phyloP scores from a whole-genome alignment of 2,797 vertebrate genomes.

The Phataginus tetradactyla region DNA sequence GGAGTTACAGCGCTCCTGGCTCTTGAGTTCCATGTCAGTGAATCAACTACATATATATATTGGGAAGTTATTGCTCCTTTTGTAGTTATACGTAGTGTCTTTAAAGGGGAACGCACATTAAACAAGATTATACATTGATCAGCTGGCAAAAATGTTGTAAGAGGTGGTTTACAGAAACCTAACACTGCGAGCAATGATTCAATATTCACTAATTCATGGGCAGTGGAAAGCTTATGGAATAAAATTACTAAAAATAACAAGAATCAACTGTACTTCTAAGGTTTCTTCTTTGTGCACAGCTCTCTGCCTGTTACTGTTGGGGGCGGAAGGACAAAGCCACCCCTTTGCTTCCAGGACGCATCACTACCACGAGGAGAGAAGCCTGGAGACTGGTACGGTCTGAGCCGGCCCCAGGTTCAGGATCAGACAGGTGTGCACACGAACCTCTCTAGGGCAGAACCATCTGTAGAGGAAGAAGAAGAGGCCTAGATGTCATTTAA shows the following conservation, averaged over 20 bases:
- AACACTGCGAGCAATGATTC: neutral
- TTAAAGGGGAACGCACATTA: neutral
- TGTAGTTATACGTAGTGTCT: neutral
- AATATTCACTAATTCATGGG: too few species aligned
- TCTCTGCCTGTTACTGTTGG: neutral
- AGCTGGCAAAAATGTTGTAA: neutral
- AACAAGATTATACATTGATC: neutral
- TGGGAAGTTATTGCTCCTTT: too few species aligned
- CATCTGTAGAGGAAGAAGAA: rapidly evolving
- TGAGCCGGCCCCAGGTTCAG: neutral
- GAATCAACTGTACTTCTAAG: neutral
- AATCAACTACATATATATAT: neutral
- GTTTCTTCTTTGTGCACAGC: neutral
- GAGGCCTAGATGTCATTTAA: rapidly evolving
- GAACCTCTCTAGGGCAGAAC: rapidly evolving
- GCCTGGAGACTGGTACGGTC: neutral
- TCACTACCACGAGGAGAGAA: neutral
- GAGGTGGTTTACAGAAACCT: neutral
- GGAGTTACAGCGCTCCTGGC: neutral
- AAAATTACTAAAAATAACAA: neutral
- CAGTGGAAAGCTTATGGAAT: neutral
- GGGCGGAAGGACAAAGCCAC: neutral
- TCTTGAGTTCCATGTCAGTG: neutral
- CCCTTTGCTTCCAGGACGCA: neutral
- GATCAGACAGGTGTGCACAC: neutral